Evolutionary conservation across 2,113 vertebrate species (phyloP).

Genomic region (Dermatemys mawii): DNA sequence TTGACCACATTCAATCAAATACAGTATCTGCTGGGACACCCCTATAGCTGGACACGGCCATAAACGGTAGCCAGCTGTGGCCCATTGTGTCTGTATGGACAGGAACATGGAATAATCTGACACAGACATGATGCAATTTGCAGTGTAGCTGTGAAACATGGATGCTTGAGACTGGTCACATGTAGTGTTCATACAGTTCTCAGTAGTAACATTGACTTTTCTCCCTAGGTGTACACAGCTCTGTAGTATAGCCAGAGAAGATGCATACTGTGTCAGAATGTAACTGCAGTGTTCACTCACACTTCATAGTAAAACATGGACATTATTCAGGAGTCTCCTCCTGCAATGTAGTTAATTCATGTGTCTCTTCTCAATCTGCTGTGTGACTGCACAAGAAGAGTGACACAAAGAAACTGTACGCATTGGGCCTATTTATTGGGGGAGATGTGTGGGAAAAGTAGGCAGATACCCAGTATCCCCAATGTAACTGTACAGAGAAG

Average conservation of each 20-base stretch:
- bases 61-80: background rate
- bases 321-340: background rate
- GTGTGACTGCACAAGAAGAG: background rate
- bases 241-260: background rate
- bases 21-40: background rate
- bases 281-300: fast-evolving
- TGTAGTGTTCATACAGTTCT: background rate
- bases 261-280: fast-evolving
- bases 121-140: background rate
- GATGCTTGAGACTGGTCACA: fast-evolving
- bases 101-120: background rate
- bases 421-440: fast-evolving
- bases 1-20: background rate
- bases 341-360: background rate
- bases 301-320: background rate
- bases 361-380: background rate
- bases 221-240: background rate
- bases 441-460: background rate
- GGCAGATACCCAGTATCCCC: background rate
- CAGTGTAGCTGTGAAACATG: background rate
- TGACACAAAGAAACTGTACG: fast-evolving
- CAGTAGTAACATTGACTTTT: background rate
- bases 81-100: background rate
- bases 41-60: background rate
- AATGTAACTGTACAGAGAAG: background rate